Evolutionary conservation across 2,888 invertebrate species (phyloP).

Genomic region (Nephrotoma appendiculata): DNA sequence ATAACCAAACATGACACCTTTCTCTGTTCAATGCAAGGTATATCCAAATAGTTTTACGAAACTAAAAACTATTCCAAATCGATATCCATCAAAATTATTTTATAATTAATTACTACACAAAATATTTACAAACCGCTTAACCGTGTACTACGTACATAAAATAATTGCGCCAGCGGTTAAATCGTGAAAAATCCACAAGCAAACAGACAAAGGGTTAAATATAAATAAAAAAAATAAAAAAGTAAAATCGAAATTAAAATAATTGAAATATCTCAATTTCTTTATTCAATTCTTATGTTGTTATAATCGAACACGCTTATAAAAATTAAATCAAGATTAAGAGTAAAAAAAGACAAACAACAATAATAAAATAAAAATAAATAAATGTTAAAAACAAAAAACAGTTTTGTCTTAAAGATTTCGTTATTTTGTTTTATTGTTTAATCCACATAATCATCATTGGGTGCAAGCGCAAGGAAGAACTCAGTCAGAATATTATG

Average conservation of each 20-base stretch:
- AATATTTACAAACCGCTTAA: not conserved
- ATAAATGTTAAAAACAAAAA: not conserved
- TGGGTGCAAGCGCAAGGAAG: not conserved
- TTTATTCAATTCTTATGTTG: not conserved
- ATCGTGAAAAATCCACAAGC: not conserved
- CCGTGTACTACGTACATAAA: not conserved
- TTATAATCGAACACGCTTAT: not conserved
- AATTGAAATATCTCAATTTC: not conserved
- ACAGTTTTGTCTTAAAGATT: not conserved
- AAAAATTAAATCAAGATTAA: not conserved
- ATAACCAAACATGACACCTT: no score
- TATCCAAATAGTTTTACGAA: no score
- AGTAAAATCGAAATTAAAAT: not conserved
- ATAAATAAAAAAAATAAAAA: not conserved
- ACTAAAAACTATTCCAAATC: not conserved
- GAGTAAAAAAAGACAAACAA: not conserved
- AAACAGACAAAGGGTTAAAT: not conserved
- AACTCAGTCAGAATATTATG: not conserved
- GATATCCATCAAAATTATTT: not conserved
- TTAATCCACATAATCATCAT: not conserved
- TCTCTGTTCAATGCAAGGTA: no score
- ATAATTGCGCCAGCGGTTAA: not conserved
- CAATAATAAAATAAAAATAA: not conserved
- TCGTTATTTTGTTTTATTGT: not conserved
- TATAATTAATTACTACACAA: not conserved